Conservation (phyloP, 2,888 invertebrate species). For the Pristionchus japonicus region DNA sequence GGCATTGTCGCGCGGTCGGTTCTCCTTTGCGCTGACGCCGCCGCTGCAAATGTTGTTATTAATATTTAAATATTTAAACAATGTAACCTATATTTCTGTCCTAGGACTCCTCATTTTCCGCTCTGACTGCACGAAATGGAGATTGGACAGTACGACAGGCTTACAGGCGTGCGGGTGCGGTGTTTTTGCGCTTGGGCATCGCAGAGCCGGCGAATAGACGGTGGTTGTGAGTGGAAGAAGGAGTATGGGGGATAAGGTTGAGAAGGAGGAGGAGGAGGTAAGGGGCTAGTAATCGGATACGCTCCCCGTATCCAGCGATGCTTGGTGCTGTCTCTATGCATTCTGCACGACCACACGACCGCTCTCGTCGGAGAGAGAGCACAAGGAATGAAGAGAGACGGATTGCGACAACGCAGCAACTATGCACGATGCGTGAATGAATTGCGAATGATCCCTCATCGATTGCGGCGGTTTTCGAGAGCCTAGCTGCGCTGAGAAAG, state of each 20-base stretch:
- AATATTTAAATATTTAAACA: neutral
- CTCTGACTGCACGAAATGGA: no score
- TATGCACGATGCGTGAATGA: neutral
- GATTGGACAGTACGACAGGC: neutral
- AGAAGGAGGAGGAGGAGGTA: neutral
- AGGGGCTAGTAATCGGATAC: neutral
- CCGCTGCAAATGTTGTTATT: slow-evolving; percentile 17
- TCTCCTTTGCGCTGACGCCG: slow-evolving; percentile 39
- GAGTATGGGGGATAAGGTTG: neutral
- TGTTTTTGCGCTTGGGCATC: slow-evolving; percentile 24
- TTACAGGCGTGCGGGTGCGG: neutral
- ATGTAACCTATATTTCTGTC: no score
- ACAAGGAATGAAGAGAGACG: neutral
- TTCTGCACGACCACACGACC: neutral
- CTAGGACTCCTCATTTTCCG: no score
- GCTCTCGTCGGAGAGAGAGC: neutral
- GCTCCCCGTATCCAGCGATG: neutral
- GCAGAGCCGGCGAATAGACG: neutral
- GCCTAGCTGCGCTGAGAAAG: no score
- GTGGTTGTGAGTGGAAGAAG: neutral
- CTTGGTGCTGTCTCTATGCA: neutral
- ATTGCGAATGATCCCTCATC: neutral
- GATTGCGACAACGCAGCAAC: neutral
- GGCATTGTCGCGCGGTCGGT: slow-evolving; percentile 4
- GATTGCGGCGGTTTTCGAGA: no score